These are phyloP conservation scores for Spinus pinus DNA, from an alignment of 2,797 vertebrate genomes.

Conservation along the genomic window DNA sequence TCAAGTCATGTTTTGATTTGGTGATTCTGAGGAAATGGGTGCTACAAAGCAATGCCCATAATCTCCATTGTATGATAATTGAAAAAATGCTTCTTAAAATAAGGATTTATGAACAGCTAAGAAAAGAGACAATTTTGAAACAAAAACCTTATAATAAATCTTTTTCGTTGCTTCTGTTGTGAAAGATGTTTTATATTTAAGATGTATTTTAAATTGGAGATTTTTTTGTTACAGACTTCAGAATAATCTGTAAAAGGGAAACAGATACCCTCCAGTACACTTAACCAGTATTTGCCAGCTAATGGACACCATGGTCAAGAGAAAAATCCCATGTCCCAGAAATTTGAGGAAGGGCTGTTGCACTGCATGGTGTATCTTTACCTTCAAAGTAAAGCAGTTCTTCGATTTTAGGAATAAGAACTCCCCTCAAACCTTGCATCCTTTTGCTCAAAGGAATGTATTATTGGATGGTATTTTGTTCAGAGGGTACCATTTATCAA, in stretches of 20 bases:
- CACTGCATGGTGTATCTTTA: not conserved
- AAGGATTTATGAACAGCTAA: not conserved
- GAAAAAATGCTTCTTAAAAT: not conserved
- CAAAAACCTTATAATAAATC: not conserved
- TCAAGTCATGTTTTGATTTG: not conserved
- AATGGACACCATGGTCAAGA: not conserved
- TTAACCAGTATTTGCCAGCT: not conserved
- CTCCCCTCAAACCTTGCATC: accelerated
- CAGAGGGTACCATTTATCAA: accelerated
- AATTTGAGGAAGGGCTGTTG: not conserved
- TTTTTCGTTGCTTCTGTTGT: not conserved
- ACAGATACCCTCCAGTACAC: not conserved
- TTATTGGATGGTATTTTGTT: not conserved
- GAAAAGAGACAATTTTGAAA: not conserved
- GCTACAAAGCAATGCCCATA: not conserved
- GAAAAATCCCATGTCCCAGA: accelerated
- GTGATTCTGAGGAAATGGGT: not conserved
- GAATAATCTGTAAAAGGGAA: not conserved
- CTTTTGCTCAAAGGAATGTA: not conserved
- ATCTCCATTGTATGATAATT: not conserved
- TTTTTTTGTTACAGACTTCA: not conserved
- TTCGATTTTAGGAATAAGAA: not conserved
- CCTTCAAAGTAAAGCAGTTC: not conserved
- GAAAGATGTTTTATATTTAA: not conserved
- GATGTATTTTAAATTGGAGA: not conserved